Conservation (phyloP, 1,140 invertebrate genomes). For the Oedothorax gibbosus region DNA sequence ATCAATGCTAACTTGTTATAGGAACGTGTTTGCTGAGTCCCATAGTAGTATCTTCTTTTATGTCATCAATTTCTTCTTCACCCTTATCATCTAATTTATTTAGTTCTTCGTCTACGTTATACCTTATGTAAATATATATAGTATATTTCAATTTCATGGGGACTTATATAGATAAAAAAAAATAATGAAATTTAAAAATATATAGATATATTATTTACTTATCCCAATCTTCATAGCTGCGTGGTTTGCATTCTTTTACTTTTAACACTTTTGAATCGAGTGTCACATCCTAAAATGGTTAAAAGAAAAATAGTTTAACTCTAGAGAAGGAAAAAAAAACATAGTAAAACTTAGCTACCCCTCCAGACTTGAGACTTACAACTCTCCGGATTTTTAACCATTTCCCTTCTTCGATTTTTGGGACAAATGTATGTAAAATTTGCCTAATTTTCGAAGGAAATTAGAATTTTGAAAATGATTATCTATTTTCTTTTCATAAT, state of each 20-base stretch:
- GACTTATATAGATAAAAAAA: background rate
- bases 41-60: no score
- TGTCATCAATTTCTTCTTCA: background rate
- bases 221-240: conserved; percentile 32
- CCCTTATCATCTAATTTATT: background rate
- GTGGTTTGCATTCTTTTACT: background rate
- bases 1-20: background rate
- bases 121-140: background rate
- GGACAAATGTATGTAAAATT: no score
- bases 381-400: no score
- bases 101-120: conserved; percentile 24
- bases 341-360: no score
- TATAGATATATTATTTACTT: conserved; percentile 3
- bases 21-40: background rate
- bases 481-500: no score
- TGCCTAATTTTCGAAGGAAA: no score
- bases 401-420: no score
- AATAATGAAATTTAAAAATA: background rate
- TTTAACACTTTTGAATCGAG: background rate
- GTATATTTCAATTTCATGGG: background rate
- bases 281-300: background rate
- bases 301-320: background rate
- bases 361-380: no score
- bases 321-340: background rate
- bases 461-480: no score